Conservation (phyloP, 2,888 invertebrate genomes). For the Mimumesa dahlbomi region DNA sequence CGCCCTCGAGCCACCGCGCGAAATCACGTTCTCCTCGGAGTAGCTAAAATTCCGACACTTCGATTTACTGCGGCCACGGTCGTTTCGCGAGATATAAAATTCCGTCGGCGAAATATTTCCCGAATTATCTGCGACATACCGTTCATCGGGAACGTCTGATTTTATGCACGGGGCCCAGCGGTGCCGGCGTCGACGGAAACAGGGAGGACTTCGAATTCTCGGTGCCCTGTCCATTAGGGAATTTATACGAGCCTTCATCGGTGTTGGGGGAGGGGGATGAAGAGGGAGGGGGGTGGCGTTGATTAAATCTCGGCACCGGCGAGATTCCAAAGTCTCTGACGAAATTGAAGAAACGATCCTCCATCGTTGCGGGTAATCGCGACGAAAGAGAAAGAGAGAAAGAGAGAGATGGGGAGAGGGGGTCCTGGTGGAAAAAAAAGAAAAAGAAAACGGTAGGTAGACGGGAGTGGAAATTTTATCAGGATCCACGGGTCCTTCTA, state of each 20-base stretch:
- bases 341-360: conserved; percentile 61
- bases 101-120: neutral
- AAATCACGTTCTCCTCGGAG: too few species aligned
- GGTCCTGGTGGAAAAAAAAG: too few species aligned
- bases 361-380: conserved; percentile 55
- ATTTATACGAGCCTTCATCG: conserved; percentile 59
- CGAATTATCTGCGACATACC: too few species aligned
- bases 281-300: conserved; percentile 37
- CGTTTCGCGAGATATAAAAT: neutral
- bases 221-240: conserved; percentile 47
- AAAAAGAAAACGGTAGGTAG: conserved; percentile 1
- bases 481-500: conserved; percentile 30
- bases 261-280: too few species aligned
- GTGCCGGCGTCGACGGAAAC: neutral
- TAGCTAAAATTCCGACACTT: too few species aligned
- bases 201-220: neutral
- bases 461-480: conserved; percentile 43
- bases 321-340: conserved; percentile 50
- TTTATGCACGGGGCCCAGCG: neutral
- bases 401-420: conserved; percentile 6
- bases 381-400: conserved; percentile 14
- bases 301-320: conserved; percentile 57
- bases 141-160: neutral
- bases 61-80: too few species aligned
- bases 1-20: too few species aligned